Conservation (phyloP, 2,797 vertebrate species). For the Perodicticus potto region DNA sequence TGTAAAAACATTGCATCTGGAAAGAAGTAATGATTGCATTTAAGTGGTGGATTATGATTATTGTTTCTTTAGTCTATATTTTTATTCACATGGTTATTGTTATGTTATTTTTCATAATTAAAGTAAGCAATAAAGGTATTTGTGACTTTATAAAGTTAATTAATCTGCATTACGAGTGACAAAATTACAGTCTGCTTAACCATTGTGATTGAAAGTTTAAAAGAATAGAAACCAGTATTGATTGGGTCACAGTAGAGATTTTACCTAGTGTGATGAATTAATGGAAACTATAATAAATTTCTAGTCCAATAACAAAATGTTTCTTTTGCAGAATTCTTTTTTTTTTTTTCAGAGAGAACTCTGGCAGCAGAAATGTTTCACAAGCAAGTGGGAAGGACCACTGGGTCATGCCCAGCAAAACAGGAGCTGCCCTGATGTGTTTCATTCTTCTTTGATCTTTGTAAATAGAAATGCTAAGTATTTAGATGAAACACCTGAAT, state of each 20-base stretch:
- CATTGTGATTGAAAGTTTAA: neutral
- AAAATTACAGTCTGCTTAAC: neutral
- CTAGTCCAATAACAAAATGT: neutral
- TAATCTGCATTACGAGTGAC: neutral
- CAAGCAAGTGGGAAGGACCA: neutral
- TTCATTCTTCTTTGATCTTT: neutral
- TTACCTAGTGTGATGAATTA: neutral
- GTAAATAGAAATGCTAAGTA: neutral
- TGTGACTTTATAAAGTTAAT: neutral
- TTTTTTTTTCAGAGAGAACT: neutral
- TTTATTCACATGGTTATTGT: neutral
- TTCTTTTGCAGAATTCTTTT: slow-evolving; percentile 3
- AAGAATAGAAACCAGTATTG: neutral
- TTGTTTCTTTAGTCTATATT: neutral
- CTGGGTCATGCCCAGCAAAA: neutral
- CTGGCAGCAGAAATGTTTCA: neutral
- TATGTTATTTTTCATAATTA: neutral
- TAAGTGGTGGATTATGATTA: neutral
- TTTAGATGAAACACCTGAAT: neutral
- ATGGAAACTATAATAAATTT: neutral
- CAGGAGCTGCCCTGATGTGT: neutral
- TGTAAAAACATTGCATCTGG: neutral
- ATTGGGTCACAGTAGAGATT: neutral
- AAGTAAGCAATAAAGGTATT: neutral
- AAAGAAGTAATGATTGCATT: slow-evolving; percentile 35